phyloP scores from a whole-genome alignment of 2,113 vertebrate species.

The Oxyura jamaicensis region DNA sequence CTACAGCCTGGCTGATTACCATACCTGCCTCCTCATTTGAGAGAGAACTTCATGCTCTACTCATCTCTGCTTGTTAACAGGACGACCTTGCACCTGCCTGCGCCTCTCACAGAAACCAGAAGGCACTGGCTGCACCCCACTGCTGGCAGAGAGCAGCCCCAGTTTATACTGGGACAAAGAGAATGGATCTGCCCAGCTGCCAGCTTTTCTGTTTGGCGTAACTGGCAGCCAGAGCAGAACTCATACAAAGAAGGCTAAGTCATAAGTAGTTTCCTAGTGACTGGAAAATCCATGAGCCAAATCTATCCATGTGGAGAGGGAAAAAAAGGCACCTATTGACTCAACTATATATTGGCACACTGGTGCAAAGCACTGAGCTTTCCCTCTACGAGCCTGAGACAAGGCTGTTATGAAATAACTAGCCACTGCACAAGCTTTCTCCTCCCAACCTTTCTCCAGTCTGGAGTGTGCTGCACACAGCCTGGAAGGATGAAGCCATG shows the following conservation, averaged over 20 bases:
- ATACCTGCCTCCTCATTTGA: not conserved
- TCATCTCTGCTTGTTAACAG: not conserved
- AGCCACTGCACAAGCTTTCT: not conserved
- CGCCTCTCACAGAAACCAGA: not conserved
- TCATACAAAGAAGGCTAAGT: slow-evolving; percentile 19
- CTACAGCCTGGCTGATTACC: not conserved
- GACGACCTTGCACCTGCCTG: not conserved
- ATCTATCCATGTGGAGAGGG: not conserved
- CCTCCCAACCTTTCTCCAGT: not conserved
- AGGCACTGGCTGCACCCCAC: not conserved
- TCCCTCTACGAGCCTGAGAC: not conserved
- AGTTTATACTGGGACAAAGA: not conserved
- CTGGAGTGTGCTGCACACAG: not conserved
- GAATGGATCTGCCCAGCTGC: slow-evolving; percentile 9
- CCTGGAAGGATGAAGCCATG: not conserved
- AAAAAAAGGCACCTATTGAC: not conserved
- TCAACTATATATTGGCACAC: not conserved
- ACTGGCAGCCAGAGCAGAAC: not conserved
- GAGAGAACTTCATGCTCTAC: not conserved
- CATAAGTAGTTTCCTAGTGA: slow-evolving; percentile 40
- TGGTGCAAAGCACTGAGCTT: not conserved
- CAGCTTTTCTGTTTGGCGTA: slow-evolving; percentile 25
- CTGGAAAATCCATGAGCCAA: slow-evolving; percentile 17
- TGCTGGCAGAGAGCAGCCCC: not conserved
- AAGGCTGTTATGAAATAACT: not conserved